Evolutionary conservation across 2,113 vertebrate genomes (phyloP).

Genomic region (Heteronetta atricapilla): DNA sequence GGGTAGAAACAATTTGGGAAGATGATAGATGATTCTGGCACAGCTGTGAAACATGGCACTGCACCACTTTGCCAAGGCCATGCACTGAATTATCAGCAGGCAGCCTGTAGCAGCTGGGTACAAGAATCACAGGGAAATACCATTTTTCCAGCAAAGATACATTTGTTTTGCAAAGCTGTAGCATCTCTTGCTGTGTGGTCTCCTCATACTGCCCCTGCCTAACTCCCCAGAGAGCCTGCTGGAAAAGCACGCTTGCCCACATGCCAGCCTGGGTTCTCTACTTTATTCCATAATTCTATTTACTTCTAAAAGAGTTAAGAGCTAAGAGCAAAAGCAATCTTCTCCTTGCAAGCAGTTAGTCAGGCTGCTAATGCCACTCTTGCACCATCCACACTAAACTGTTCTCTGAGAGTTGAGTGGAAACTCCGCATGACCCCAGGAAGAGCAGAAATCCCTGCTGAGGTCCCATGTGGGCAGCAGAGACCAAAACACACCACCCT

Average conservation of each 20-base stretch:
- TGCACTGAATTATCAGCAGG: neutral
- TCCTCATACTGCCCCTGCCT: neutral
- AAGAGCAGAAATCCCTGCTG: neutral
- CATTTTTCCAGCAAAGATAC: neutral
- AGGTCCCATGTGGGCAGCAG: neutral
- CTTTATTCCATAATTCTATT: neutral
- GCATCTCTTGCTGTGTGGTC: too few relatives aligned
- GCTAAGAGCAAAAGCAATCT: neutral
- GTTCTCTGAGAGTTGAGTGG: neutral
- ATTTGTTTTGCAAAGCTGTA: neutral
- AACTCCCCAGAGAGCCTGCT: neutral
- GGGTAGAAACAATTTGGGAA: neutral
- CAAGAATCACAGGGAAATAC: neutral
- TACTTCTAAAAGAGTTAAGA: neutral
- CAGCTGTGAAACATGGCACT: neutral
- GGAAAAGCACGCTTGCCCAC: accelerated
- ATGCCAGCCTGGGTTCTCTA: accelerated
- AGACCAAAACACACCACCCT: neutral
- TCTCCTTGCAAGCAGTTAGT: neutral
- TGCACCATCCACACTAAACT: neutral
- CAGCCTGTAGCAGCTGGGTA: neutral
- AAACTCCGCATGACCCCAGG: neutral
- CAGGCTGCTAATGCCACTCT: neutral
- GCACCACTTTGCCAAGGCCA: accelerated
- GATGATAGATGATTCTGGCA: neutral